phyloP scores from a whole-genome alignment of 2,888 invertebrate species.

The Cephus pulcher region DNA sequence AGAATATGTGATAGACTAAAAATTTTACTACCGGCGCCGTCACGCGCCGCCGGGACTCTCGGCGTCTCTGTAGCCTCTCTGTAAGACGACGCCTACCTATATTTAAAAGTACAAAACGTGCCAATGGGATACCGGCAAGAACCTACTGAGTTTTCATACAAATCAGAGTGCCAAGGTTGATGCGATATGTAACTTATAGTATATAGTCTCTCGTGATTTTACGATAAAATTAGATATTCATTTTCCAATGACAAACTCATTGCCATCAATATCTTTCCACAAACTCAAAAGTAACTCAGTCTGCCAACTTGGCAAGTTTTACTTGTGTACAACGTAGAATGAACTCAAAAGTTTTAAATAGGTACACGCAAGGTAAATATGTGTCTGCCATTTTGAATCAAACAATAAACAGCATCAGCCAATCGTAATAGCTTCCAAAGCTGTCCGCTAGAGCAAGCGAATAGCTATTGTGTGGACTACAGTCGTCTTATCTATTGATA shows the following conservation, averaged over 20 bases:
- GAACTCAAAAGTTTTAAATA: neutral
- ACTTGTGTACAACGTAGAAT: neutral
- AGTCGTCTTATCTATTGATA: neutral
- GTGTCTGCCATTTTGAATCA: neutral
- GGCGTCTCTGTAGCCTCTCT: constrained; percentile 36
- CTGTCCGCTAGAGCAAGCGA: neutral
- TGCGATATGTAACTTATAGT: neutral
- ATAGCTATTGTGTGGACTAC: neutral
- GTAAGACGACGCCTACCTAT: constrained; percentile 22
- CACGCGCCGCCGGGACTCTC: constrained; percentile 48
- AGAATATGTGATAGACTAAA: constrained; percentile 45
- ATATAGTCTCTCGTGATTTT: neutral
- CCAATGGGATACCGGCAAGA: neutral
- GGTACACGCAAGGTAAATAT: neutral
- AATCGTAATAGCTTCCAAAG: neutral
- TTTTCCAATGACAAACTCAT: neutral
- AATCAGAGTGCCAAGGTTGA: neutral
- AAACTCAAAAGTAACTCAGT: neutral
- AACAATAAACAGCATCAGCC: neutral
- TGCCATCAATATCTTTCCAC: neutral
- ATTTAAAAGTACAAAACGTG: constrained; percentile 14
- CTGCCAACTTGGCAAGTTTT: neutral
- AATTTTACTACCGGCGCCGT: constrained; percentile 57
- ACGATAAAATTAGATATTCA: neutral
- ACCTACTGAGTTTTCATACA: neutral